These are phyloP conservation scores for Suncus etruscus DNA, from an alignment of 2,113 vertebrate species.

Conservation along the genomic window DNA sequence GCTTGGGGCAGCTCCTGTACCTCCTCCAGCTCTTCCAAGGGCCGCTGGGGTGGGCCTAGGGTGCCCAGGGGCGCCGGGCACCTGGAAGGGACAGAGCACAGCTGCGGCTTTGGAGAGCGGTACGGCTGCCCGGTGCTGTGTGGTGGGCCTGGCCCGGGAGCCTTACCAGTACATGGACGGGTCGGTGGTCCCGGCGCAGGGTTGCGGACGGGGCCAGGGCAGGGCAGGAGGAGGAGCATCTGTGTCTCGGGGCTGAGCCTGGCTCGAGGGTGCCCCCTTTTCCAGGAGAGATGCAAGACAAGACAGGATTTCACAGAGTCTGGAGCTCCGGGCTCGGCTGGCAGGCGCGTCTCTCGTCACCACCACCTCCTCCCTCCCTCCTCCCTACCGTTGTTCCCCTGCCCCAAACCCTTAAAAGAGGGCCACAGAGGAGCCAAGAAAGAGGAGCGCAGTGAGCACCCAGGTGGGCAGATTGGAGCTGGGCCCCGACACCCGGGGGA, in stretches of 20 bases:
- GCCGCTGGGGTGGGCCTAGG: conserved; percentile 73
- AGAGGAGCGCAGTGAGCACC: conserved; percentile 56
- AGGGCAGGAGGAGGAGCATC: conserved; percentile 56
- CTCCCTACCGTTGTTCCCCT: not conserved
- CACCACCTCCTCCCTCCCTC: conserved; percentile 14
- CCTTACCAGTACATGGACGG: conserved; percentile 76
- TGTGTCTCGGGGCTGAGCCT: conserved; percentile 75
- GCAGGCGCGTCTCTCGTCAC: not conserved
- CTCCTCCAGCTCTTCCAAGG: conserved; percentile 62
- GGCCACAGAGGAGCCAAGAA: conserved; percentile 46
- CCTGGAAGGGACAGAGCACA: conserved; percentile 79
- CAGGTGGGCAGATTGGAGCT: conserved; percentile 37
- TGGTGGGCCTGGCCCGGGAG: not conserved
- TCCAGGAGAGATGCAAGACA: conserved; percentile 79
- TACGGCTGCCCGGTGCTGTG: not conserved
- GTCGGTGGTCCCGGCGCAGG: conserved; percentile 54
- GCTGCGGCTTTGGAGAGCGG: conserved; percentile 40
- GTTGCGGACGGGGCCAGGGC: conserved; percentile 63
- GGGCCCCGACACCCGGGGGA: not conserved
- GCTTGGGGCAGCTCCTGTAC: conserved; percentile 56
- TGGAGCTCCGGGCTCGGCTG: not conserved
- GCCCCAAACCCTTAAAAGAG: conserved; percentile 52
- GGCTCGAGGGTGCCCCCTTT: conserved; percentile 79
- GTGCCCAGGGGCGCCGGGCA: conserved; percentile 82
- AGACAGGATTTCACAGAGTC: conserved; percentile 64